Evolutionary conservation across 35 echinoderm and acorn worm genomes (phyloP).

Genomic region (Chiridota heheva): DNA sequence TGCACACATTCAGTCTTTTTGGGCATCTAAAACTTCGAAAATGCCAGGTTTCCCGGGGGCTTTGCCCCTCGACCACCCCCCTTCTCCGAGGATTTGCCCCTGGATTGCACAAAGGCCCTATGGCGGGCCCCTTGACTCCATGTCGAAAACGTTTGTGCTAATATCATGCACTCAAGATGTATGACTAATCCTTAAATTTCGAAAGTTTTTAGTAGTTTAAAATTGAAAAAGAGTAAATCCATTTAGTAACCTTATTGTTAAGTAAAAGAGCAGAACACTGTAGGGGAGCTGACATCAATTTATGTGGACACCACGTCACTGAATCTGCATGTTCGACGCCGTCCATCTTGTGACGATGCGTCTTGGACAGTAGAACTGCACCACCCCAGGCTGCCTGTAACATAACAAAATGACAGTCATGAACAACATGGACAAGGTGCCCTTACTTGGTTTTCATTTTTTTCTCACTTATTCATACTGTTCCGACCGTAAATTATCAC

Average conservation of each 20-base stretch:
- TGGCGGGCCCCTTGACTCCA: no score
- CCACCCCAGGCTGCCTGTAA: slow-evolving; percentile 96
- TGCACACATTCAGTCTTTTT: no score
- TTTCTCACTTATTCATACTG: not conserved
- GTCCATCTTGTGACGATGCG: slow-evolving; percentile 56
- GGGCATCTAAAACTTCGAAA: no score
- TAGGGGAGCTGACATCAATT: slow-evolving; percentile 85
- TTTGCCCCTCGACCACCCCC: no score
- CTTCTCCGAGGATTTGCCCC: no score
- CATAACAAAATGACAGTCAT: not conserved
- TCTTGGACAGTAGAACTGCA: slow-evolving; percentile 58
- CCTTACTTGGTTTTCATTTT: not conserved
- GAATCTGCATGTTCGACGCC: slow-evolving; percentile 83
- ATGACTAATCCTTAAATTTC: not conserved
- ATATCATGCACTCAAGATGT: not conserved
- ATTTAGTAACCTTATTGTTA: slow-evolving; percentile 77
- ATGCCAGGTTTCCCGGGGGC: no score
- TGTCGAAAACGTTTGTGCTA: no score
- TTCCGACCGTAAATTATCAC: not conserved
- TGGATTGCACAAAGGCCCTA: no score
- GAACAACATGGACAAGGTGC: not conserved
- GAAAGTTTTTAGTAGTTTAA: not conserved
- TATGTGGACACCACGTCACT: slow-evolving; percentile 95
- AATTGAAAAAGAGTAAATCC: not conserved
- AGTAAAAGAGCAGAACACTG: slow-evolving; percentile 95